Base-by-base conservation (phyloP, 2,888 invertebrate genomes). In the Melanotus villosus region DNA sequence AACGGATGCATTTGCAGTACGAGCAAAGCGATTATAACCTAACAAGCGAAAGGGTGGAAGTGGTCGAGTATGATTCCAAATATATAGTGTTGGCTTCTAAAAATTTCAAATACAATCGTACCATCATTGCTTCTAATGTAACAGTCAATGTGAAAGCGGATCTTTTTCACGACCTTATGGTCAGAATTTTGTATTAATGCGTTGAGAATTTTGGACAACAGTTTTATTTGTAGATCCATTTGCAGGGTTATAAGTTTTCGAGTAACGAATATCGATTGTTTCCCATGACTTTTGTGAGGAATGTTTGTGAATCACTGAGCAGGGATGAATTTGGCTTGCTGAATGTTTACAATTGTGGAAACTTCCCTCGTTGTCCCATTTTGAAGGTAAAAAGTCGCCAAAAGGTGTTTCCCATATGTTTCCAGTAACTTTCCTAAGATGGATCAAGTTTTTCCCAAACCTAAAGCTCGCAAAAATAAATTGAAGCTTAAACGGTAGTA, bases 231-330 rank as follows among this genome's bases (percentile, higher is more conserved):
- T n/a, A n/a, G n/a, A n/a, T n/a, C n/a, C n/a, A n/a, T n/a, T 6
- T 43, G 16, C 16, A 43, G 10, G 43, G 16, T 18, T 43, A 43
- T 16, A 43, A 10, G 14, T 43, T 43, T 43, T 6, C 43, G 4
- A 43, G 43, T 19, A 43, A 43, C 18, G 43, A 43, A 16, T 43
- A 43, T 19, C 43, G 43, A 3, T 16, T 43, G 43, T 43, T 43
- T 43, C 43, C 43, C 5, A 12, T 43, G 4, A 16, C 19, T 18
- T 43, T 43, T 16, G 18, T 5, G 14, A 5, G 16, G 10, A 16
- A 43, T n/a, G 3, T 43, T 2, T 43, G 43, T 16, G 1, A 16
- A 2, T 2, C 14, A 2, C 18, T 43, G 2, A 10, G 2, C 2
- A 9, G 2, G 5, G 10, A 43, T 16, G 43, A 43, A 3, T 43